Percentiles rank a stretch among this genome's conserved stretches.
Conservation (phyloP, 2,888 invertebrate species). For the Asteroscopus sphinx region DNA sequence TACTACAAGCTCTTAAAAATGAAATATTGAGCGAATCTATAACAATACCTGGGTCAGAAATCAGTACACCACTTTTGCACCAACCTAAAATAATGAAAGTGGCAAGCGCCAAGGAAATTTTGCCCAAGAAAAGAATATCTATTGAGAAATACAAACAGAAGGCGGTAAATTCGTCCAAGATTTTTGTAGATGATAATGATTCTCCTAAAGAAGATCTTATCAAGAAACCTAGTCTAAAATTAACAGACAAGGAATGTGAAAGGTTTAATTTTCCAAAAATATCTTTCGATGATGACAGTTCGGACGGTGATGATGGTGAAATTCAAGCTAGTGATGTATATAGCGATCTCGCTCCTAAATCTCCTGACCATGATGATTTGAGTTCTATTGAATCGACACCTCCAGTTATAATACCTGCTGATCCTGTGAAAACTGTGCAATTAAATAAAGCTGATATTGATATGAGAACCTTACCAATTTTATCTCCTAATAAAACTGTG, state of each 20-base stretch:
- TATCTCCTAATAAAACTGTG: constrained; percentile 49
- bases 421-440: constrained; percentile 71
- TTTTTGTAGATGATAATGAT: constrained; percentile 53
- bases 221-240: constrained; percentile 81
- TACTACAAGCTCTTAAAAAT: constrained; percentile 84
- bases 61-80: constrained; percentile 77
- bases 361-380: constrained; percentile 76
- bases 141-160: constrained; percentile 87
- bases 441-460: constrained; percentile 73
- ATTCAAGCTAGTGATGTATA: constrained; percentile 68
- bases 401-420: constrained; percentile 82
- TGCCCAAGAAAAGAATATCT: constrained; percentile 83
- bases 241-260: constrained; percentile 86
- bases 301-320: constrained; percentile 70
- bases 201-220: constrained; percentile 65
- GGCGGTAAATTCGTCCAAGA: constrained; percentile 52
- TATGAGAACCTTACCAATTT: constrained; percentile 73
- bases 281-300: constrained; percentile 70
- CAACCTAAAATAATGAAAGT: constrained; percentile 84
- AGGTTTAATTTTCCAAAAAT: constrained; percentile 81
- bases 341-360: constrained; percentile 77
- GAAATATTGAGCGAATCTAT: constrained; percentile 82
- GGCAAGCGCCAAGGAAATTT: constrained; percentile 71
- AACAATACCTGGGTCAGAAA: constrained; percentile 68
- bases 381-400: constrained; percentile 60